Percentiles rank a stretch among this genome's conserved stretches.
Evolutionary conservation across 64 coral and sea anemone genomes (phyloP).

Genomic region (Pocillopora damicornis): DNA sequence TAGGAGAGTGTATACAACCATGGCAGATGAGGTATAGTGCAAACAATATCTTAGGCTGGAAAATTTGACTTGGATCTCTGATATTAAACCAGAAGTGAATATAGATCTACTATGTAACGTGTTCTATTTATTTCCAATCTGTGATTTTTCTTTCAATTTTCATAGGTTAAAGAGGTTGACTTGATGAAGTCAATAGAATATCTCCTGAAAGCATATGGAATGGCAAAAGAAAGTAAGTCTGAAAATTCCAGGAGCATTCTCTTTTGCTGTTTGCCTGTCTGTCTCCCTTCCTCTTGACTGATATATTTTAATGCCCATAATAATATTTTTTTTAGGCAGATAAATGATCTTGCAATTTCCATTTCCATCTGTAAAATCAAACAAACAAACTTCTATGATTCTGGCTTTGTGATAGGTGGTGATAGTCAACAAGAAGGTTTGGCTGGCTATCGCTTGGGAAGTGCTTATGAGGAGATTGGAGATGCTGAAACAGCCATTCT

Average conservation of each 20-base stretch:
- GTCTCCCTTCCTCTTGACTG: too few relatives aligned
- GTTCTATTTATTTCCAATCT: not conserved
- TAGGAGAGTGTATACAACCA: constrained; percentile 78
- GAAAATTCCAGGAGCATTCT: not conserved
- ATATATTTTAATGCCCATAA: too few relatives aligned
- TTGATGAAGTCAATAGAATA: constrained; percentile 68
- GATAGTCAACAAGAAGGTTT: constrained; percentile 67
- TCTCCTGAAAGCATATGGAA: constrained; percentile 96
- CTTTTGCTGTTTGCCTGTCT: too few relatives aligned
- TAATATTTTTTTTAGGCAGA: too few relatives aligned
- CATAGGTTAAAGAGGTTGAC: constrained; percentile 68
- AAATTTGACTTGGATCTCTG: too few relatives aligned
- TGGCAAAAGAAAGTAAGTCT: constrained; percentile 98
- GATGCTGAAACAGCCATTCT: constrained; percentile 94
- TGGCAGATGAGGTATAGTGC: constrained; percentile 68
- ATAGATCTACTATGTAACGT: not conserved
- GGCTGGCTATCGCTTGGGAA: constrained; percentile 84
- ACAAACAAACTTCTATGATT: not conserved
- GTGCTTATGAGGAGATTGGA: constrained; percentile 78
- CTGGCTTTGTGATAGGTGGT: constrained; percentile 60
- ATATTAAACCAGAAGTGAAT: not conserved
- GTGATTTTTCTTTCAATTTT: not conserved
- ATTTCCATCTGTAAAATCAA: not conserved
- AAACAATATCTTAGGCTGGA: too few relatives aligned
- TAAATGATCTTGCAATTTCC: too few relatives aligned